A percentile compares a stretch with the other conserved stretches of the same genome.
Evolutionary conservation across 2,888 invertebrate genomes (phyloP).

Genomic region (Dinocampus coccinellae): DNA sequence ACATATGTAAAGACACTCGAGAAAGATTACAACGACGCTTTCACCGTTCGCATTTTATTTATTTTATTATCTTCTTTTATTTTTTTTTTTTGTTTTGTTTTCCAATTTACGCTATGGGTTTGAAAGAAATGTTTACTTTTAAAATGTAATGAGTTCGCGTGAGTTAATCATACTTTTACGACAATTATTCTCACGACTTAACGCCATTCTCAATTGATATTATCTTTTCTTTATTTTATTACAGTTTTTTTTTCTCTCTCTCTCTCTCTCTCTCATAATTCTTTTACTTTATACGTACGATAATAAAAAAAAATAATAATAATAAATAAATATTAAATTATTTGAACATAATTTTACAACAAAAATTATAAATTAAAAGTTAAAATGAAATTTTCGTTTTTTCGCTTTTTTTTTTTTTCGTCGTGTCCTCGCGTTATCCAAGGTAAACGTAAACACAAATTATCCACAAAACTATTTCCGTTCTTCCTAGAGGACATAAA

Average conservation of each 20-base stretch:
- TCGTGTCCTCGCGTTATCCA: not conserved
- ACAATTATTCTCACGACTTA: constrained; percentile 31
- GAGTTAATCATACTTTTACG: constrained; percentile 24
- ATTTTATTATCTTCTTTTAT: not conserved
- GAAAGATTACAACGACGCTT: not conserved
- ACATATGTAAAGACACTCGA: too few species aligned
- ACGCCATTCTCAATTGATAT: constrained; percentile 19
- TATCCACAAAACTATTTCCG: constrained; percentile 15
- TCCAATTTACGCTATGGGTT: not conserved
- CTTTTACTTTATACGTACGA: not conserved
- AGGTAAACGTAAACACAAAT: constrained; percentile 23
- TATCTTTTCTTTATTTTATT: not conserved
- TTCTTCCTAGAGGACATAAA: not conserved
- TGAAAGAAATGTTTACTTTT: constrained; percentile 12
- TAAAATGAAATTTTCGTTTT: not conserved
- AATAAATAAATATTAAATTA: too few species aligned
- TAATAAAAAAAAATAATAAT: too few species aligned
- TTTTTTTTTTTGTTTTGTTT: not conserved
- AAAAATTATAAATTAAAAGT: too few species aligned
- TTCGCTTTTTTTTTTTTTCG: not conserved
- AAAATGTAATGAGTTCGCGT: constrained; percentile 21
- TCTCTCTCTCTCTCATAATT: not conserved
- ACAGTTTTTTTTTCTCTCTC: not conserved
- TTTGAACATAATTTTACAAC: too few species aligned
- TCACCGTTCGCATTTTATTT: not conserved